A percentile compares a stretch with the other conserved stretches of the same genome.
Evolutionary conservation across 2,888 invertebrate species (phyloP).

Genomic region (Drosophila merina): DNA sequence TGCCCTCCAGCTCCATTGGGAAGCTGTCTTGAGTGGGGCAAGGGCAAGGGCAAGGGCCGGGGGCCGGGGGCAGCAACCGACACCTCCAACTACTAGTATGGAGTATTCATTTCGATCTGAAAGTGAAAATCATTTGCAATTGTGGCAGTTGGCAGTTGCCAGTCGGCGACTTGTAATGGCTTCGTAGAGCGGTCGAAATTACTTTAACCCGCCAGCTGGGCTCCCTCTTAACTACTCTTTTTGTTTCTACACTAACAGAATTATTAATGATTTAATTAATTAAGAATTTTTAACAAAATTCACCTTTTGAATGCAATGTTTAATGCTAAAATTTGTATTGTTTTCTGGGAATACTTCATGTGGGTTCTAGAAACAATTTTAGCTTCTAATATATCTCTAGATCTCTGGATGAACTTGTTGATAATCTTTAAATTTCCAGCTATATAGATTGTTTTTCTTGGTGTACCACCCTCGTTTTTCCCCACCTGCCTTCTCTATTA

Average conservation of each 20-base stretch:
- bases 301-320: too few relatives aligned
- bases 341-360: too few relatives aligned
- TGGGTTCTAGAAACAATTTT: too few relatives aligned
- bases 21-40: conserved; percentile 4
- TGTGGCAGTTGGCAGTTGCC: conserved; percentile 65
- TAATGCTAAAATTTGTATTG: too few relatives aligned
- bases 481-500: conserved; percentile 46
- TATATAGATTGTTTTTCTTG: neutral
- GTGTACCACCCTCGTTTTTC: conserved; percentile 7
- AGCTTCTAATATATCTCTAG: too few relatives aligned
- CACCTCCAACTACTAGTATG: conserved; percentile 52
- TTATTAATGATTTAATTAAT: neutral
- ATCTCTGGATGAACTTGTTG: too few relatives aligned
- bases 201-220: conserved; percentile 62
- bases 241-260: conserved; percentile 13
- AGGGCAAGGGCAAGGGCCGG: neutral
- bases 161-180: conserved; percentile 59
- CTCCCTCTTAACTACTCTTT: conserved; percentile 8
- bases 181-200: conserved; percentile 75
- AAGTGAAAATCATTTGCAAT: conserved; percentile 80
- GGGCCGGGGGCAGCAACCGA: conserved; percentile 6
- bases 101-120: conserved; percentile 76
- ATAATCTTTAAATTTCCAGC: neutral
- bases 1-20: conserved; percentile 29
- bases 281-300: too few relatives aligned